Conservation (phyloP, 2,797 vertebrate species). For the Anomalospiza imberbis region DNA sequence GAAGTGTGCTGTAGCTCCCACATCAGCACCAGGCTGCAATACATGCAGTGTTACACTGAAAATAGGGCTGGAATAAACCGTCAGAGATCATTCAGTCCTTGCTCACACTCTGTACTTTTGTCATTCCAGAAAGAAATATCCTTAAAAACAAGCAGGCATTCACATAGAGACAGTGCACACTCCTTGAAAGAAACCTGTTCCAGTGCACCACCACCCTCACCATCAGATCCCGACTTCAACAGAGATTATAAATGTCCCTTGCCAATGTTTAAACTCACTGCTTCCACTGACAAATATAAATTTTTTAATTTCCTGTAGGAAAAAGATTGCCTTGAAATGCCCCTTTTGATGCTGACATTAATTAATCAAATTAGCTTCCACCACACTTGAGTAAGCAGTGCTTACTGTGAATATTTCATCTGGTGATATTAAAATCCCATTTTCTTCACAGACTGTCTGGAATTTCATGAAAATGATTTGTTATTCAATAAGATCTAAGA, state of each 20-base stretch:
- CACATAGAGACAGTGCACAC: neutral
- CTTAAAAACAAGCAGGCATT: neutral
- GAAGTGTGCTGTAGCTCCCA: neutral
- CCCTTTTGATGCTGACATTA: constrained; percentile 16
- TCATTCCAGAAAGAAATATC: neutral
- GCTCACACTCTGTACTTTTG: neutral
- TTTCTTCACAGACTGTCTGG: constrained; percentile 8
- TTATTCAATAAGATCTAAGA: neutral
- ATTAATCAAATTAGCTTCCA: constrained; percentile 33
- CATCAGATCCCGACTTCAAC: neutral
- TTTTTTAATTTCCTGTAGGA: neutral
- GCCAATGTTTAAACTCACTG: neutral
- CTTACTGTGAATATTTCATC: neutral
- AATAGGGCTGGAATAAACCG: neutral
- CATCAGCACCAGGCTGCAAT: neutral
- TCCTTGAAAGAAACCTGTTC: neutral
- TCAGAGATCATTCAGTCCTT: neutral
- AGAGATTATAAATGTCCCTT: neutral
- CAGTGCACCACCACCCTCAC: neutral
- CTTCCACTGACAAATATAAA: neutral
- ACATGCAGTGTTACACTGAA: neutral
- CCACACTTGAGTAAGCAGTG: constrained; percentile 14
- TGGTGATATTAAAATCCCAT: neutral
- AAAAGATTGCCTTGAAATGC: neutral
- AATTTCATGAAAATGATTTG: constrained; percentile 12